phyloP scores from a whole-genome alignment of 1,140 invertebrate genomes.

The Euwallacea fornicatus region DNA sequence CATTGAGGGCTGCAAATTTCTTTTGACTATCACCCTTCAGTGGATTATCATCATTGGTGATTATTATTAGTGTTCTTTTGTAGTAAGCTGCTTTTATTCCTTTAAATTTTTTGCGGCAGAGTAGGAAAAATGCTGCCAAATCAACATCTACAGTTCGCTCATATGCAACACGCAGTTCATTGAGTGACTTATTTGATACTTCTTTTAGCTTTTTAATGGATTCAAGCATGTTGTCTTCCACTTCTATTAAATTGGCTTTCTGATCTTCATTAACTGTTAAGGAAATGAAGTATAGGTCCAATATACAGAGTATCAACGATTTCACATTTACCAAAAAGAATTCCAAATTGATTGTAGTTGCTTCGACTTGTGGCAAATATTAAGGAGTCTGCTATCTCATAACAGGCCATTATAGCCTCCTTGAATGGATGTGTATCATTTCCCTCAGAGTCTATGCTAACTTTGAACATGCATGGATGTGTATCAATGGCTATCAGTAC shows the following conservation, averaged over 20 bases:
- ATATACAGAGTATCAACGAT: background rate
- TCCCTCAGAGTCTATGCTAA: conserved; percentile 17
- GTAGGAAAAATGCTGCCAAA: conserved; percentile 42
- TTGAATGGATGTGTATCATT: conserved; percentile 28
- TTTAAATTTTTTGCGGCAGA: conserved; percentile 44
- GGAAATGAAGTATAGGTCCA: background rate
- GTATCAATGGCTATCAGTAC: conserved; percentile 38
- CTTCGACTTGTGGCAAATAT: conserved; percentile 19
- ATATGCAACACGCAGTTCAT: conserved; percentile 11
- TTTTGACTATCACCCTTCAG: conserved; percentile 33
- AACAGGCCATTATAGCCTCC: conserved; percentile 33
- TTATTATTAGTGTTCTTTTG: conserved; percentile 41
- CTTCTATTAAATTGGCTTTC: background rate
- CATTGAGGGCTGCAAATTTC: conserved; percentile 43
- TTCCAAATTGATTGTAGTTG: conserved; percentile 34
- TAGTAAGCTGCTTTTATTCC: conserved; percentile 41
- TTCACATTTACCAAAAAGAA: conserved; percentile 13
- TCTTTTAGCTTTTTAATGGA: conserved; percentile 39
- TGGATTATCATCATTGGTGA: conserved; percentile 46
- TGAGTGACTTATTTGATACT: background rate
- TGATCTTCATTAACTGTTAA: conserved; percentile 1
- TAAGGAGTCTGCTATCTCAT: conserved; percentile 31
- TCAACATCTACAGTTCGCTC: conserved; percentile 39
- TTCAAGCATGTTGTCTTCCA: conserved; percentile 39
- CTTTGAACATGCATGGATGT: conserved; percentile 37